phyloP scores from a whole-genome alignment of 2,888 invertebrate species.

The Monopis laevigella region DNA sequence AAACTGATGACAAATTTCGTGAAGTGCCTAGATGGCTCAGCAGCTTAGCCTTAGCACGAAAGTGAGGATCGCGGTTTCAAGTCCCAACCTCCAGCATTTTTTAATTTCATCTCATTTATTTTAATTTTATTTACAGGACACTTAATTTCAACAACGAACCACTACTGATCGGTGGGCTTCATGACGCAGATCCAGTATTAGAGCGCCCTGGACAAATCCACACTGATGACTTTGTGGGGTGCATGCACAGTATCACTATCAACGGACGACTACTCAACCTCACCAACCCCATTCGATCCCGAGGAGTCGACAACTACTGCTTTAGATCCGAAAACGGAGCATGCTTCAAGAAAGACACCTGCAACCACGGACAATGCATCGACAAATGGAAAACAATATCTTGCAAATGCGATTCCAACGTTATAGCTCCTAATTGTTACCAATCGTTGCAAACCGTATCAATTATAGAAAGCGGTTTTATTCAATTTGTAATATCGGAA shows the following conservation, averaged over 20 bases:
- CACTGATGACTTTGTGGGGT: constrained; percentile 93
- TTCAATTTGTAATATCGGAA: constrained; percentile 83
- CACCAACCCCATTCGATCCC: constrained; percentile 77
- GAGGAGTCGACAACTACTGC: constrained; percentile 80
- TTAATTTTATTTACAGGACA: constrained; percentile 70
- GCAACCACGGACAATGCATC: constrained; percentile 73
- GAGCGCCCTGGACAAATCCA: constrained; percentile 91
- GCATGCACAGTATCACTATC: constrained; percentile 89
- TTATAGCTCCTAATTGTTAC: constrained; percentile 83
- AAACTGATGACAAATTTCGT: too few relatives aligned
- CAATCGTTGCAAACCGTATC: constrained; percentile 82
- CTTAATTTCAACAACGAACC: constrained; percentile 91
- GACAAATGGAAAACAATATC: constrained; percentile 85
- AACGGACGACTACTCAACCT: constrained; percentile 87
- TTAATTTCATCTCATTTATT: not conserved
- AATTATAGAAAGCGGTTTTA: constrained; percentile 78
- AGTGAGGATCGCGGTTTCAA: too few relatives aligned
- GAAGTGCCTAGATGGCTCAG: too few relatives aligned
- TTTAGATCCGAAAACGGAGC: constrained; percentile 73
- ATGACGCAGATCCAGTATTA: constrained; percentile 84
- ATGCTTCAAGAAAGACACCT: constrained; percentile 67
- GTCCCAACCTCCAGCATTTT: not conserved
- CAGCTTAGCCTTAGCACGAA: too few relatives aligned
- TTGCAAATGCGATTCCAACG: constrained; percentile 74
- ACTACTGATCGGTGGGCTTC: constrained; percentile 85